Conservation (phyloP, 2,113 vertebrate species). For the Anhinga rufa region DNA sequence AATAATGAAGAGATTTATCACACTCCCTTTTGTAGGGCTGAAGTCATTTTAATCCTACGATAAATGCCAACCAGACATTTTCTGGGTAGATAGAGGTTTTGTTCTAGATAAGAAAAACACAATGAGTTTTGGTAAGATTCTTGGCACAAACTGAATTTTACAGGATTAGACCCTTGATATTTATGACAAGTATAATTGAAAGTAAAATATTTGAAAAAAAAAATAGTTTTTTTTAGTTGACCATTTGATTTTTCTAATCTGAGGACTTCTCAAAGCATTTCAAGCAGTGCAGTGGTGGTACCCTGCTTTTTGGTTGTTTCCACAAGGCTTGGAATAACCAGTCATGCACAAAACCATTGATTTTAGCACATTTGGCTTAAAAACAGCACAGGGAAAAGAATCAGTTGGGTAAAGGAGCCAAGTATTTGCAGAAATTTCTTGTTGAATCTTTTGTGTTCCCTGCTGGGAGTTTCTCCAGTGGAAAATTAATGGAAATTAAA, state of each 20-base stretch:
- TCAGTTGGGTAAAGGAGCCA: not conserved
- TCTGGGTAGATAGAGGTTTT: not conserved
- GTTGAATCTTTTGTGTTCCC: not conserved
- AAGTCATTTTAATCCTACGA: not conserved
- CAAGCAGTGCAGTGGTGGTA: not conserved
- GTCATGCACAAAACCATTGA: not conserved
- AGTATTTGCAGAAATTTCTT: not conserved
- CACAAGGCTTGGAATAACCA: not conserved
- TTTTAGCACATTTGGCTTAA: not conserved
- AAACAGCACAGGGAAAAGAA: not conserved
- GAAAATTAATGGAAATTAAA: conserved; percentile 31
- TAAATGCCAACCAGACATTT: not conserved
- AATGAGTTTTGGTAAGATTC: not conserved
- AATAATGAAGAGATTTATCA: not conserved
- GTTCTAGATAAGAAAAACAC: not conserved
- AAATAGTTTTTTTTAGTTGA: not conserved
- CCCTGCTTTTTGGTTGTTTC: not conserved
- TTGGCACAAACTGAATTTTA: not conserved
- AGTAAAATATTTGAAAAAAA: not conserved
- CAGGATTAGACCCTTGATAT: not conserved
- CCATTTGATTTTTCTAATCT: not conserved
- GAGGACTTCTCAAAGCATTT: not conserved
- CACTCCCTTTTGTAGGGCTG: not conserved
- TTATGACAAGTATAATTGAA: not conserved
- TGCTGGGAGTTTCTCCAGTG: not conserved